Evolutionary conservation across 1,140 invertebrate species (phyloP).

Genomic region (Trachelipus rathkii): DNA sequence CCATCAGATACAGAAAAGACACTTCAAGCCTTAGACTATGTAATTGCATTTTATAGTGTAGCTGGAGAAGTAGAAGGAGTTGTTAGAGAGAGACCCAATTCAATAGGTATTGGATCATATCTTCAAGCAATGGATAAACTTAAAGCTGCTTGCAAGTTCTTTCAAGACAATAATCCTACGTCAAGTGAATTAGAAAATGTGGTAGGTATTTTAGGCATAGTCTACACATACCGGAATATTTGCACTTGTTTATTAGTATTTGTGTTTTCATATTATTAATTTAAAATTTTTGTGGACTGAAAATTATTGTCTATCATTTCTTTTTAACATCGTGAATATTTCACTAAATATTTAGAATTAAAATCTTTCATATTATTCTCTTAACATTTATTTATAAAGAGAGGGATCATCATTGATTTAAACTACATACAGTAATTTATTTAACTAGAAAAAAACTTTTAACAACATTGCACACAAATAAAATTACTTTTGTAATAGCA

Average conservation of each 20-base stretch:
- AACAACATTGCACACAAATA: too few relatives aligned
- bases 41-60: slow-evolving; percentile 43
- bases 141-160: slow-evolving; percentile 81
- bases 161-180: slow-evolving; percentile 86
- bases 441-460: too few relatives aligned
- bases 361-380: too few relatives aligned
- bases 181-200: slow-evolving; percentile 92
- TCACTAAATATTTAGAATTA: too few relatives aligned
- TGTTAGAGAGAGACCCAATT: slow-evolving; percentile 31
- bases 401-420: too few relatives aligned
- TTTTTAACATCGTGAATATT: too few relatives aligned
- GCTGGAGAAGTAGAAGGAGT: slow-evolving; percentile 38
- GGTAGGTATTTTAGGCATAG: slow-evolving; percentile 51
- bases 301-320: too few relatives aligned
- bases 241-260: background rate
- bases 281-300: too few relatives aligned
- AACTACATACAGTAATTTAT: too few relatives aligned
- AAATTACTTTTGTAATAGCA: too few relatives aligned
- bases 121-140: slow-evolving; percentile 78
- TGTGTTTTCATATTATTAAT: too few relatives aligned
- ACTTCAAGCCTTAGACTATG: slow-evolving; percentile 39
- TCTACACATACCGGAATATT: slow-evolving; percentile 50
- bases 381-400: too few relatives aligned
- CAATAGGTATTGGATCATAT: slow-evolving; percentile 53
- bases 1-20: slow-evolving; percentile 43